Conservation (phyloP, 1,140 invertebrate species). For the Drosophila sp. region DNA sequence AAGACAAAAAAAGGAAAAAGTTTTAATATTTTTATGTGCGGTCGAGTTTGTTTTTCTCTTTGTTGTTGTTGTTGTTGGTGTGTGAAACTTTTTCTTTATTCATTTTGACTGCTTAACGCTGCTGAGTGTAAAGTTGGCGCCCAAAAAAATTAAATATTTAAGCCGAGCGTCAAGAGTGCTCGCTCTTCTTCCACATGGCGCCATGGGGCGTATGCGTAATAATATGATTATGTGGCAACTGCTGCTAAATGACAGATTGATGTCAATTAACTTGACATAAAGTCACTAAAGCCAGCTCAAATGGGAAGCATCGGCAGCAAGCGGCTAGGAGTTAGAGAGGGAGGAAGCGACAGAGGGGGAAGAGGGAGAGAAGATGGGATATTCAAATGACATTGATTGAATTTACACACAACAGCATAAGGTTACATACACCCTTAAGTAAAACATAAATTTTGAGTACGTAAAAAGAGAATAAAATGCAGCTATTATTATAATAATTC, state of each 20-base stretch:
- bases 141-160: slow-evolving; percentile 74
- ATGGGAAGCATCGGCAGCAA: slow-evolving; percentile 1
- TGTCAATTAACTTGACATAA: slow-evolving; percentile 74
- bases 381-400: slow-evolving; percentile 31
- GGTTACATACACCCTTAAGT: background rate
- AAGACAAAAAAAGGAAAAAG: slow-evolving; percentile 55
- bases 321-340: background rate
- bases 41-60: too few species aligned
- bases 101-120: slow-evolving; percentile 49
- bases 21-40: slow-evolving; percentile 82
- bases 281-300: slow-evolving; percentile 43
- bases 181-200: slow-evolving; percentile 5
- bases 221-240: slow-evolving; percentile 75
- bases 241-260: slow-evolving; percentile 77
- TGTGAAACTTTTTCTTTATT: slow-evolving; percentile 38
- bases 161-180: slow-evolving; percentile 41
- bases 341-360: background rate
- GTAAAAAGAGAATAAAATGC: too few species aligned
- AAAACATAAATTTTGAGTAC: background rate
- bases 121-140: slow-evolving; percentile 63
- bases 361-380: background rate
- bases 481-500: too few species aligned
- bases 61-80: slow-evolving; percentile 12
- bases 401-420: slow-evolving; percentile 21
- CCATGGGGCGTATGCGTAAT: slow-evolving; percentile 76